Evolutionary conservation across 2,113 vertebrate genomes (phyloP).

Genomic region (Pseudois nayaur): DNA sequence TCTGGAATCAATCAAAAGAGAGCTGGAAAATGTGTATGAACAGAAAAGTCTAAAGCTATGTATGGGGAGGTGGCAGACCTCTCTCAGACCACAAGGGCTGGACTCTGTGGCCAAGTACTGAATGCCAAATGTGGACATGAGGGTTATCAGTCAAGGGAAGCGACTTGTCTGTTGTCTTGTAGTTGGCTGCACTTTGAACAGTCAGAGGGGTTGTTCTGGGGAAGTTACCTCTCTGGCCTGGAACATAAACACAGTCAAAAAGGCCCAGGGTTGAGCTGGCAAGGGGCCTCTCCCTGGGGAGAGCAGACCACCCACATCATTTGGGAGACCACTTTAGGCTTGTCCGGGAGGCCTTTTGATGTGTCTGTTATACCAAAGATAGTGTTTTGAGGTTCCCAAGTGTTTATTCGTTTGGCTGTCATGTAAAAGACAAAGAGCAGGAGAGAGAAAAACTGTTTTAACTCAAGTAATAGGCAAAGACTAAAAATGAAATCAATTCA

Average conservation of each 20-base stretch:
- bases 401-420: slow-evolving; percentile 35
- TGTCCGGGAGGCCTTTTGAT: not conserved
- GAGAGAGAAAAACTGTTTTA: slow-evolving; percentile 20
- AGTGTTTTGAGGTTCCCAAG: slow-evolving; percentile 2
- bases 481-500: slow-evolving; percentile 10
- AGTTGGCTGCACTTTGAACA: not conserved
- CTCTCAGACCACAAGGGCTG: not conserved
- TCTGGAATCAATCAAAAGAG: not conserved
- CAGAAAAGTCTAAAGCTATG: not conserved
- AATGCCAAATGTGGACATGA: not conserved
- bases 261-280: not conserved
- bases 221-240: not conserved
- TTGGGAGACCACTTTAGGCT: not conserved
- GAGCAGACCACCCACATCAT: not conserved
- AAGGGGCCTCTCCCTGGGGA: not conserved
- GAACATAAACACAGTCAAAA: not conserved
- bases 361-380: slow-evolving; percentile 15
- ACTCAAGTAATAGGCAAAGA: slow-evolving; percentile 11
- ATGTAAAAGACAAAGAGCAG: slow-evolving; percentile 14
- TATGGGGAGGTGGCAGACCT: not conserved
- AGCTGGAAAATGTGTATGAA: not conserved
- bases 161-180: not conserved
- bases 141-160: not conserved
- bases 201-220: not conserved
- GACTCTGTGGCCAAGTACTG: not conserved